A percentile compares a stretch with the other conserved stretches of the same genome.
Conservation (phyloP, 2,888 invertebrate genomes). For the Agrypnus murinus region DNA sequence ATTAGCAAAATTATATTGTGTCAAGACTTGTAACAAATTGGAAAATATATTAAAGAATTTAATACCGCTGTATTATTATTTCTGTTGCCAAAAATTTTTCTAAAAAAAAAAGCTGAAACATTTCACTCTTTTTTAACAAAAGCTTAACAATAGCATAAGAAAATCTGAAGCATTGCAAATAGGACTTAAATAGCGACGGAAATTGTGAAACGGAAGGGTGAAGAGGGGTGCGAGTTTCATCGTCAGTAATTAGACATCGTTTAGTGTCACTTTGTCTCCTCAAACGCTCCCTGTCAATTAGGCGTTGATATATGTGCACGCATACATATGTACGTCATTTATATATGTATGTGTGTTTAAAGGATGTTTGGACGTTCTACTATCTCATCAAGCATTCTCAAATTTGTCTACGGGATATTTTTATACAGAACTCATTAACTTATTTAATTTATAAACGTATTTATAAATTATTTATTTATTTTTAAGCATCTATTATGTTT, state of each 20-base stretch:
- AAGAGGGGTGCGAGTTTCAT: conserved; percentile 55
- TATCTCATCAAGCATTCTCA: conserved; percentile 62
- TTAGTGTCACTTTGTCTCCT: conserved; percentile 72
- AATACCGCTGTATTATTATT: conserved; percentile 9
- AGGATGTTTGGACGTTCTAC: conserved; percentile 51
- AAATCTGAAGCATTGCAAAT: conserved; percentile 62
- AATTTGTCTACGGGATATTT: conserved; percentile 65
- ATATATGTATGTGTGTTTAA: conserved; percentile 48
- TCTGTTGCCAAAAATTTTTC: conserved; percentile 21
- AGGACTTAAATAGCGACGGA: conserved; percentile 66
- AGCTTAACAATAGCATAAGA: conserved; percentile 23
- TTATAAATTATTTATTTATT: too few species aligned
- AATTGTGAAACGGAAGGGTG: conserved; percentile 47
- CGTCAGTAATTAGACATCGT: conserved; percentile 70
- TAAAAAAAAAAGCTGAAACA: conserved; percentile 3
- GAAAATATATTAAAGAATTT: conserved; percentile 12
- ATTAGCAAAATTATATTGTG: conserved; percentile 9
- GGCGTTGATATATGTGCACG: conserved; percentile 70
- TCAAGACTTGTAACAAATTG: conserved; percentile 12
- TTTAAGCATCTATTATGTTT: too few species aligned
- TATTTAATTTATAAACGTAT: conserved; percentile 18
- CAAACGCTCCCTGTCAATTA: conserved; percentile 71
- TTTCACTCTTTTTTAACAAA: conserved; percentile 25
- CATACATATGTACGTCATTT: conserved; percentile 60
- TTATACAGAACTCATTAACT: conserved; percentile 42